A percentile compares a stretch with the other conserved stretches of the same genome.
These are phyloP conservation scores for Neomicropteryx cornuta DNA, from an alignment of 1,140 invertebrate genomes.

Conservation along the genomic window DNA sequence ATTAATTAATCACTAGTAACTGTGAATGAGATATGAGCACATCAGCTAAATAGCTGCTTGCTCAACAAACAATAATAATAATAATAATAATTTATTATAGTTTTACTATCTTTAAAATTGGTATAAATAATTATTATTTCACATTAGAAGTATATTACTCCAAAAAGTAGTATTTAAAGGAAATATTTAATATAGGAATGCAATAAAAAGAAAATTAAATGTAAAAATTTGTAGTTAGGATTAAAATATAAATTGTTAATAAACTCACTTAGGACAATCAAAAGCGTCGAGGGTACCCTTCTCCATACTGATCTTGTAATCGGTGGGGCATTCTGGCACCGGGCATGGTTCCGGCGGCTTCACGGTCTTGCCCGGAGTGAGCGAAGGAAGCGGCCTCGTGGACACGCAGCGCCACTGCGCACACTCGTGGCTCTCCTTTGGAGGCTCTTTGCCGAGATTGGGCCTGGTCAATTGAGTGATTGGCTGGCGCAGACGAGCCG, in stretches of 20 bases:
- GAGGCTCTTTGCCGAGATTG: constrained; percentile 7
- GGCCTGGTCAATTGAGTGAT: constrained; percentile 18
- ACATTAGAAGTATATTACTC: too few species aligned
- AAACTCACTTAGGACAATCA: constrained; percentile 36
- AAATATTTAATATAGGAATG: constrained; percentile 5
- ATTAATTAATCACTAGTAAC: too few species aligned
- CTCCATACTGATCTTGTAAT: constrained; percentile 38
- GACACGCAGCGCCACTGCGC: constrained; percentile 41
- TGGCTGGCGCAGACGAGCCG: background rate
- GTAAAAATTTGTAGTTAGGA: background rate
- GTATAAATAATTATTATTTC: too few species aligned
- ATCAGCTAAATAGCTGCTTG: too few species aligned
- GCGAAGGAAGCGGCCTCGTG: constrained; percentile 24
- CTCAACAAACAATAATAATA: too few species aligned
- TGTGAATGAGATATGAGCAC: too few species aligned
- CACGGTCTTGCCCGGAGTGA: constrained; percentile 15
- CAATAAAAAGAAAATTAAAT: constrained; percentile 1
- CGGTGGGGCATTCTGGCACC: constrained; percentile 42
- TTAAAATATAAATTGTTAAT: background rate
- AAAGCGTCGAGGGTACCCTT: constrained; percentile 23
- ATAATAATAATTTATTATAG: too few species aligned
- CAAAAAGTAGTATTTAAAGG: too few species aligned
- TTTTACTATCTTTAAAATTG: too few species aligned
- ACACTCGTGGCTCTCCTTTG: constrained; percentile 27
- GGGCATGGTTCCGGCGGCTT: constrained; percentile 33